A percentile compares a stretch with the other conserved stretches of the same genome.
Conservation (phyloP, 1,140 invertebrate species). For the Trichoplusia ni region DNA sequence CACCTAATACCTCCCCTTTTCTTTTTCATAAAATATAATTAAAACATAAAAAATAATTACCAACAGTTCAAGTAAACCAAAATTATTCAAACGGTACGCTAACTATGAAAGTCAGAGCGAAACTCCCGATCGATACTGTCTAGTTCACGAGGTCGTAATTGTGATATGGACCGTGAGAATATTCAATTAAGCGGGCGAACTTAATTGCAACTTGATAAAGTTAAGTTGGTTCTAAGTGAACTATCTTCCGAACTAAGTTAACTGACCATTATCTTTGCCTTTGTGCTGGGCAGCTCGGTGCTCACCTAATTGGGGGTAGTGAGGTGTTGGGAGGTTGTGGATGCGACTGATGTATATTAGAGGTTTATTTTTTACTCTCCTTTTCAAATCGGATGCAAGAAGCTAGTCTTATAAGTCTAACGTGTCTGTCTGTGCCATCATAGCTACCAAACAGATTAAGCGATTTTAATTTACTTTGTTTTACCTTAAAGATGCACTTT, state of each 20-base stretch:
- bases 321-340: constrained; percentile 37
- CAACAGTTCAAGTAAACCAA: background rate
- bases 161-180: constrained; percentile 76
- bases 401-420: no score
- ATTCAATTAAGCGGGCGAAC: constrained; percentile 73
- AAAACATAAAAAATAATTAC: no score
- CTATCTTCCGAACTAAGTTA: constrained; percentile 79
- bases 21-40: no score
- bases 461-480: no score
- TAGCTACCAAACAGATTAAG: no score
- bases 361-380: no score
- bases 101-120: background rate
- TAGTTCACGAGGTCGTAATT: constrained; percentile 73
- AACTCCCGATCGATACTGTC: constrained; percentile 57
- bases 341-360: constrained; percentile 36
- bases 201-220: constrained; percentile 80
- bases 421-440: no score
- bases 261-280: constrained; percentile 79
- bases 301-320: constrained; percentile 70
- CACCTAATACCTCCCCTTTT: no score
- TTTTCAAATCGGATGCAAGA: no score
- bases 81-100: background rate
- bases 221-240: constrained; percentile 77
- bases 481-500: no score
- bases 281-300: constrained; percentile 69